A percentile compares a stretch with the other conserved stretches of the same genome.
These are phyloP conservation scores for Chrysopa pallens DNA, from an alignment of 1,140 invertebrate species.

Conservation along the genomic window DNA sequence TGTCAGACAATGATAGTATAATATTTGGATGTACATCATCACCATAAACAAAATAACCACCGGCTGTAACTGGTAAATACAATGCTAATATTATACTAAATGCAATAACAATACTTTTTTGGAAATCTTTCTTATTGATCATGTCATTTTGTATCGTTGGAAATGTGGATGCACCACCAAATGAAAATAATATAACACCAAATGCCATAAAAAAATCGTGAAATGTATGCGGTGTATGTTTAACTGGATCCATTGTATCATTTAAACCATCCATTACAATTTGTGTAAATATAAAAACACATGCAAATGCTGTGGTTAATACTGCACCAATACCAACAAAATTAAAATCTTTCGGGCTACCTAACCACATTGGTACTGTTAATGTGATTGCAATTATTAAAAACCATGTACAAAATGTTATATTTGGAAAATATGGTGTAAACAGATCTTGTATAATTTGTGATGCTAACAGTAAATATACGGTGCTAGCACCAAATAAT, in stretches of 20 bases:
- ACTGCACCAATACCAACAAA: constrained; percentile 33
- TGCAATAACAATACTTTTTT: constrained; percentile 27
- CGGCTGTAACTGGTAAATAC: constrained; percentile 34
- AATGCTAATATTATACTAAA: constrained; percentile 36
- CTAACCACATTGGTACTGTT: constrained; percentile 45
- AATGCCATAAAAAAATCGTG: constrained; percentile 40
- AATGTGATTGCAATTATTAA: constrained; percentile 39
- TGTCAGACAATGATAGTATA: constrained; percentile 26
- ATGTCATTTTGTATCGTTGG: constrained; percentile 55
- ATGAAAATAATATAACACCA: constrained; percentile 45
- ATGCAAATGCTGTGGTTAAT: constrained; percentile 32
- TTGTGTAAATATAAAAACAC: constrained; percentile 36
- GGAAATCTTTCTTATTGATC: constrained; percentile 34
- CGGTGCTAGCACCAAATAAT: constrained; percentile 46
- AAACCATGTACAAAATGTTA: constrained; percentile 41
- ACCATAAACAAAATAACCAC: constrained; percentile 41
- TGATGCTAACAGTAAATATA: constrained; percentile 47
- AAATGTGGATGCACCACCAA: constrained; percentile 46
- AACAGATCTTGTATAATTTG: constrained; percentile 40
- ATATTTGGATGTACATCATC: constrained; percentile 32
- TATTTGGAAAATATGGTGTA: constrained; percentile 19
- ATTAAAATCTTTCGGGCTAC: constrained; percentile 53
- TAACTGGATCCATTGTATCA: constrained; percentile 17
- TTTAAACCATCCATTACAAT: constrained; percentile 26
- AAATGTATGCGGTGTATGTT: constrained; percentile 22